phyloP scores from a whole-genome alignment of 2,797 vertebrate species.

The Sebastes diaconus region DNA sequence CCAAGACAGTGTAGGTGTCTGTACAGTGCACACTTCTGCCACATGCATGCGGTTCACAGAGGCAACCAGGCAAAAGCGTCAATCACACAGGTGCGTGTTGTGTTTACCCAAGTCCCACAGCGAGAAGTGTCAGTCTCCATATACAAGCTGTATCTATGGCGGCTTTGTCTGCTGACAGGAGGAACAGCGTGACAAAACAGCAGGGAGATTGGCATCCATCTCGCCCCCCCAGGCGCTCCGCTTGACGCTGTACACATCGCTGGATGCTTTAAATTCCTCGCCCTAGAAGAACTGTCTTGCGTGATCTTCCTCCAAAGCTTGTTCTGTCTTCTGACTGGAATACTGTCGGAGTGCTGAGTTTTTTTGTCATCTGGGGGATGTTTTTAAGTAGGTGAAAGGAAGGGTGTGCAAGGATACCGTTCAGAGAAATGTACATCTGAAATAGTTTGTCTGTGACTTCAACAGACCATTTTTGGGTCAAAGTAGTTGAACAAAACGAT shows the following conservation, averaged over 20 bases:
- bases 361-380: constrained; percentile 27
- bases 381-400: constrained; percentile 37
- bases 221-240: constrained; percentile 56
- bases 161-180: constrained; percentile 69
- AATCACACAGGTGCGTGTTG: constrained; percentile 59
- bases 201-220: constrained; percentile 68
- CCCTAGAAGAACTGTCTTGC: constrained; percentile 61
- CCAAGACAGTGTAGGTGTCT: constrained; percentile 23
- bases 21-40: constrained; percentile 27
- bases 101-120: constrained; percentile 60
- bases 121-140: constrained; percentile 60
- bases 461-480: constrained; percentile 21
- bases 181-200: constrained; percentile 62
- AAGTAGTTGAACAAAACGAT: constrained; percentile 18
- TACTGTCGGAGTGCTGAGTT: constrained; percentile 29
- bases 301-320: constrained; percentile 58
- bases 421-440: constrained; percentile 11
- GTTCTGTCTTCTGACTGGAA: constrained; percentile 52
- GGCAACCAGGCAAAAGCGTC: constrained; percentile 39
- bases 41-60: constrained; percentile 12
- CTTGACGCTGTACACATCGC: constrained; percentile 63
- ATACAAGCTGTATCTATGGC: constrained; percentile 44
- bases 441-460: constrained; percentile 30
- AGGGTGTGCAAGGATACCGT: constrained; percentile 3
- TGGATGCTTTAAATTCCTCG: constrained; percentile 69